These are phyloP conservation scores for Lottia scabra DNA, from an alignment of 2,888 invertebrate species.

Conservation along the genomic window DNA sequence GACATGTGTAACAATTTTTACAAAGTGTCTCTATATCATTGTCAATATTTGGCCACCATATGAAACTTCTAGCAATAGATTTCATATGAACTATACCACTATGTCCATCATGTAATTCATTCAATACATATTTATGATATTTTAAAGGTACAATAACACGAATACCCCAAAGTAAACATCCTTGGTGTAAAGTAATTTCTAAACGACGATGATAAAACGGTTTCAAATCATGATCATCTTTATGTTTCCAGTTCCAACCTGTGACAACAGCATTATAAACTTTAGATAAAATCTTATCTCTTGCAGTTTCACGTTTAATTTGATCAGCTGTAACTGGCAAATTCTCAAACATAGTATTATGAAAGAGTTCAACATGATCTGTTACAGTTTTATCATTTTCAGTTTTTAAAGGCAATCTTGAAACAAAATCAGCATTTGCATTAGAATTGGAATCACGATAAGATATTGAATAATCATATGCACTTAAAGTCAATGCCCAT, in stretches of 20 bases:
- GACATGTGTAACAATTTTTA: slow-evolving; percentile 22
- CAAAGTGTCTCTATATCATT: background rate
- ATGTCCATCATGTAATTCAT: slow-evolving; percentile 9
- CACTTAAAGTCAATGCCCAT: slow-evolving; percentile 52
- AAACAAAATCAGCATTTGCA: slow-evolving; percentile 59
- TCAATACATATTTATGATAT: slow-evolving; percentile 22
- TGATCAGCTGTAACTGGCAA: slow-evolving; percentile 27
- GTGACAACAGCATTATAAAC: slow-evolving; percentile 15
- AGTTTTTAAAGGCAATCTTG: slow-evolving; percentile 37
- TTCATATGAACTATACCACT: slow-evolving; percentile 6
- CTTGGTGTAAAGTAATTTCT: slow-evolving; percentile 23
- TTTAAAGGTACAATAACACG: slow-evolving; percentile 34
- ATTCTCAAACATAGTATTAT: slow-evolving; percentile 20
- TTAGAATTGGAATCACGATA: slow-evolving; percentile 47
- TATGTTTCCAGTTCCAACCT: slow-evolving; percentile 16
- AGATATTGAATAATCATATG: slow-evolving; percentile 59
- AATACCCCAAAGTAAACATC: slow-evolving; percentile 29
- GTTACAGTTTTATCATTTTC: slow-evolving; percentile 6
- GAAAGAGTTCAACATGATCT: slow-evolving; percentile 20
- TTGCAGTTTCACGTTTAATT: slow-evolving; percentile 24
- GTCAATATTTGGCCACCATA: slow-evolving; percentile 16
- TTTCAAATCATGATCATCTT: slow-evolving; percentile 15
- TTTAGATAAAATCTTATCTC: slow-evolving; percentile 22
- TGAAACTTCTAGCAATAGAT: background rate
- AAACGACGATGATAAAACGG: slow-evolving; percentile 16